Evolutionary conservation across 2,888 invertebrate genomes (phyloP), one percentile per base, ranked within the genome.

Genomic region (Pheosia tremula): DNA sequence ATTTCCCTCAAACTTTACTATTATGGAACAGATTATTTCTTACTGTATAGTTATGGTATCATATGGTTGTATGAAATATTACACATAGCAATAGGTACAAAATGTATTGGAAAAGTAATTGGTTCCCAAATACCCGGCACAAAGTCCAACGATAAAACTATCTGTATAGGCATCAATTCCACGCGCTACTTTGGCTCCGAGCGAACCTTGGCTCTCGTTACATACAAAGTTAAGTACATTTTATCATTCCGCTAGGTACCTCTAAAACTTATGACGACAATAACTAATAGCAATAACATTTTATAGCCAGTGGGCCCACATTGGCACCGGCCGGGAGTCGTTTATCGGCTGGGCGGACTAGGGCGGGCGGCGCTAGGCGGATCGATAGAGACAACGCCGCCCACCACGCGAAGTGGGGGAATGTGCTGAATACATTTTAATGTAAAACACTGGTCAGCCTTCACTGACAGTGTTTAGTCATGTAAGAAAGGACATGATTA

Each of bases 261-360:
- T 74, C 77, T 83, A 81, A 80, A 85, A 83, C 77, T 85, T 83
- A 86, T 84, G 84, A 82, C 78, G 78, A 83, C 82, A 83, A 84
- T 88, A 88, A 87, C 80, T 87, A 86, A 86, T 84, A 83, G 84
- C 78, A 89, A 90, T 89, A 90, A 87, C 83, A 82, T 87, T 90
- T 90, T 89, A 91, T 89, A 86, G 87, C 78, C 83, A 74, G 80
- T 78, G 82, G 79, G 80, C 81, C 83, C 81, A 86, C 84, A 84
- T 80, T 79, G 83, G 80, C 80, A 75, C 68, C 73, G 75, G 80
- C 70, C 71, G 75, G 80, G 75, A 74, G 81, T 77, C 75, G 76
- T 80, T 80, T 84, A 81, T 79, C 81, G 82, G 76, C 69, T 80
- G 87, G 89, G 86, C 86, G 86, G 83, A 77, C 66, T 79, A 72